Base-by-base conservation (phyloP, 2,888 invertebrate genomes). In the Stenodera caucasica region DNA sequence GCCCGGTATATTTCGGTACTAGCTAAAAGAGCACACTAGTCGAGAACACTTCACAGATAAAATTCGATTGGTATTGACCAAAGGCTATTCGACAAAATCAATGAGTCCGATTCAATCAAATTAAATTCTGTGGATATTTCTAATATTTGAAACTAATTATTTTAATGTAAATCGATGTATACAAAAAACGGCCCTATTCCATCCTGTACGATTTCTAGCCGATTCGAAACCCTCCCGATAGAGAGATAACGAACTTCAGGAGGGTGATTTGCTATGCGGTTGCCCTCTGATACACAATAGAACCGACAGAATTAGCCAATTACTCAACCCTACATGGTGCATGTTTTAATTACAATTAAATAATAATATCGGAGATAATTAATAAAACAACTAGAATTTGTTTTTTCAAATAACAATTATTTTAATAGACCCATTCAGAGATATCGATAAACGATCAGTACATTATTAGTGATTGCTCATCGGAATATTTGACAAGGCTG, bases 301-400 rank as follows among this genome's bases (percentile, higher is more conserved):
- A 74, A 72, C 78, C 74, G 78, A 75, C 78, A 75, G 76, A 79
- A 79, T 80, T 80, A 80, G 79, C 78, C 80, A 80, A 80, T 80
- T 80, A 80, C 78, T 74, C 68, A 75, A 72, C 75, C 75, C 77
- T 75, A 73, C 75, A 75, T 75, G 75, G 73, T 75, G 75, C 76
- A 78, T 78, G 76, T 80, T 80, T 80, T 80, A 80, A 80, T 80
- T 80, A 79, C 78, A 75, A 79, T 78, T 77, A 72, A 78, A 78
- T 79, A 77, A 78, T 78, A 75, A 72, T 70, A 68, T 72, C 69
- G n/a, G n/a, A n/a, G n/a, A n/a, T 68, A 65, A 65, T 66, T 68
- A 26, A 65, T 69, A 67, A 68, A 67, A 65, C 67, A 69, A 5
- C 2, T 4, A 26, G 3, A 5, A 26, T 26, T 4, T 26, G 2